A percentile compares a stretch with the other conserved stretches of the same genome.
Evolutionary conservation across 2,888 invertebrate genomes (phyloP).

Genomic region (Electrophaes corylata): DNA sequence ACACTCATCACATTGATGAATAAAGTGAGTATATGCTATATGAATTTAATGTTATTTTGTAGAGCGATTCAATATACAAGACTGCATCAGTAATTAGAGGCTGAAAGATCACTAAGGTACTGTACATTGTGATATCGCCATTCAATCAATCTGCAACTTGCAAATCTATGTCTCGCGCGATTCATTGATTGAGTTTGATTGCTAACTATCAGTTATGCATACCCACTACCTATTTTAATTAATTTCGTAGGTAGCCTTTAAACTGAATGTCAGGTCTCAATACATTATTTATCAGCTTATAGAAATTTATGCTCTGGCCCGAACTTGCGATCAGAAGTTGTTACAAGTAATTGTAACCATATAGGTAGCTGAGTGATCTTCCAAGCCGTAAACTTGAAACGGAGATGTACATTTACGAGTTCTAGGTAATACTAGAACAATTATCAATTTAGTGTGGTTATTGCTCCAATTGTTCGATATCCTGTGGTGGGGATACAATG

Average conservation of each 20-base stretch:
- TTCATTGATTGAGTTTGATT: background rate
- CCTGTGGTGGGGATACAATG: conserved; percentile 35
- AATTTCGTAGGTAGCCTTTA: conserved; percentile 4
- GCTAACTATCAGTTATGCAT: conserved; percentile 1
- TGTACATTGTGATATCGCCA: background rate
- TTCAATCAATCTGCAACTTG: background rate
- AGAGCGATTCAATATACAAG: background rate
- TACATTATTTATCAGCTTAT: conserved; percentile 16
- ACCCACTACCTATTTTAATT: background rate
- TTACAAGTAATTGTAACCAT: background rate
- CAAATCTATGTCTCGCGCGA: too few relatives aligned
- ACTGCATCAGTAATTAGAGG: conserved; percentile 12
- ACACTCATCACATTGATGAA: conserved; percentile 84
- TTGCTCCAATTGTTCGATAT: conserved; percentile 48
- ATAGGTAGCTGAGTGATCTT: background rate
- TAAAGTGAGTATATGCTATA: conserved; percentile 69
- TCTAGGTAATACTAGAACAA: conserved; percentile 39
- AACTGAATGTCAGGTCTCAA: conserved; percentile 5
- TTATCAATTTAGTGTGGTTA: conserved; percentile 41
- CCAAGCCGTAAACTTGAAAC: conserved; percentile 17
- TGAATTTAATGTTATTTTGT: background rate
- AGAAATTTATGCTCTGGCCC: conserved; percentile 3
- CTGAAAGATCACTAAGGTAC: background rate
- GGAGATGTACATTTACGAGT: conserved; percentile 24
- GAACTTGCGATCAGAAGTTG: background rate